phyloP scores from a whole-genome alignment of 2,113 vertebrate species.

The Apus apus region DNA sequence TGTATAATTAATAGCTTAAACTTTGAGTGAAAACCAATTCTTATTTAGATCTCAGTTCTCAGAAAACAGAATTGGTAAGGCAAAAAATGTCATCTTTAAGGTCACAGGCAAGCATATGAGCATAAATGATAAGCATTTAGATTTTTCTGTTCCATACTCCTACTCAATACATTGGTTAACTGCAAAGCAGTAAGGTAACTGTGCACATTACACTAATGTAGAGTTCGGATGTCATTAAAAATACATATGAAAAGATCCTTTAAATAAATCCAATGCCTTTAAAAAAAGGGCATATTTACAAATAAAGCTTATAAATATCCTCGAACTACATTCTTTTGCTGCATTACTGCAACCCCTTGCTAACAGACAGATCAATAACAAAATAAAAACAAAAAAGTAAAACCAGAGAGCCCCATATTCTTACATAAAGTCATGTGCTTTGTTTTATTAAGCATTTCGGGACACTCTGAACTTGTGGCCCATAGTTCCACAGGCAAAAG shows the following conservation, averaged over 20 bases:
- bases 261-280: neutral
- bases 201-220: neutral
- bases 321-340: neutral
- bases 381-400: no score
- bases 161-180: neutral
- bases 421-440: neutral
- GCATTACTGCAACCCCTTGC: neutral
- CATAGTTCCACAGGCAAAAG: neutral
- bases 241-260: neutral
- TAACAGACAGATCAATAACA: neutral
- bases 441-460: neutral
- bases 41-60: slow-evolving; percentile 17
- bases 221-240: neutral
- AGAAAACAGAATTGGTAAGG: slow-evolving; percentile 29
- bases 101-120: neutral
- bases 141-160: neutral
- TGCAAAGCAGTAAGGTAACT: neutral
- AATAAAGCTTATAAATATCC: neutral
- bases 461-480: neutral
- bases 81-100: slow-evolving; percentile 40
- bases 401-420: neutral
- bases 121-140: slow-evolving; percentile 3
- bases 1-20: slow-evolving; percentile 57
- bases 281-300: neutral
- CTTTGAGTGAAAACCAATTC: slow-evolving; percentile 34